Base-by-base conservation (phyloP, 2,888 invertebrate genomes). In the Cephalotes varians region DNA sequence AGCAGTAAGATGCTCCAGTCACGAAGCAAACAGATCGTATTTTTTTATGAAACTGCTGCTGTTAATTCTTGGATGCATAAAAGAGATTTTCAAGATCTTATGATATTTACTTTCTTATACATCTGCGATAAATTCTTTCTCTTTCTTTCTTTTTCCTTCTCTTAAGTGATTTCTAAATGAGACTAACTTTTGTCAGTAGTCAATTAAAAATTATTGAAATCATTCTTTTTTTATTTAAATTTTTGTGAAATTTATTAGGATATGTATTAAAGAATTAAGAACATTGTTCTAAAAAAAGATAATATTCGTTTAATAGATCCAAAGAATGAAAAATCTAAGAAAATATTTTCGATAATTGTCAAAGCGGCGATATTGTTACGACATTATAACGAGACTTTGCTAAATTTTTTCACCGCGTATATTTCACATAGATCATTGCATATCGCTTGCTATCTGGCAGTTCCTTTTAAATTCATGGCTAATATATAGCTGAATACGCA, bases 401-500 rank as follows among this genome's bases (percentile, higher is more conserved):
- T 9, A 15, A 76, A 37, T 56, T 47, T 56, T 54, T 12, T 15
- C 4, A 44, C 40, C 51, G 15, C 28, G 25, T 37, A 28, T 21
- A 37, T 54, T 67, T 77, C 31, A 44, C 67, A 3, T 21, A 56
- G 56, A 56, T 77, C 21, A 54, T 56, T 69, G 69, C n/a, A 77
- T 77, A 56, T 34, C 34, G 18, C 44, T 65, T 65, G 77, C 21
- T 67, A 5, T 44, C 37, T 25, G 21, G 31, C n/a, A n/a, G 25
- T 34, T 18, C 18, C 25, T 49, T 77, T 40, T 44, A 44, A 69
- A 77, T 69, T 58, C 56, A 44, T 56, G 44, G 18, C 34, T 77
- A 69, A 77, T 67, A 77, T 69, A 77, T 69, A 77, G 77, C 67
- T 44, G 54, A 31, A 18, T 77, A 18, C 69, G 44, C 44, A 69